Percentiles rank a stretch among this genome's conserved stretches.
These are phyloP conservation scores for Bombus picipes DNA, from an alignment of 1,140 invertebrate species.

Conservation along the genomic window DNA sequence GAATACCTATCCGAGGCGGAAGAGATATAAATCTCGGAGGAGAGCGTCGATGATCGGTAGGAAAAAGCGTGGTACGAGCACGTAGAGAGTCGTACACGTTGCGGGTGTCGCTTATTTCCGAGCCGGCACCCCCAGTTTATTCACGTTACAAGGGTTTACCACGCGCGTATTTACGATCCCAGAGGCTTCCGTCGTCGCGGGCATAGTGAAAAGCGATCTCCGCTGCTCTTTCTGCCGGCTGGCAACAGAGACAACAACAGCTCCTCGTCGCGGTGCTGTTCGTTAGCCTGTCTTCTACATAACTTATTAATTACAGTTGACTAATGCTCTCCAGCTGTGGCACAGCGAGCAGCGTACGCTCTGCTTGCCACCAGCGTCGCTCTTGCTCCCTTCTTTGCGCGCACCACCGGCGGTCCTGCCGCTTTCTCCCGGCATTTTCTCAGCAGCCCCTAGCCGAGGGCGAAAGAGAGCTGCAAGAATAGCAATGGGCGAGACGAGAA, in stretches of 20 bases:
- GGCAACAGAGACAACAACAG: slow-evolving; percentile 39
- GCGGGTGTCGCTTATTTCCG: slow-evolving; percentile 59
- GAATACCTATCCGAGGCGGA: background rate
- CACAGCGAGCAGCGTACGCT: slow-evolving; percentile 54
- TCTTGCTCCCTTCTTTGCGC: background rate
- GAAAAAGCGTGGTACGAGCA: too few relatives aligned
- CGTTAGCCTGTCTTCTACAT: slow-evolving; percentile 61
- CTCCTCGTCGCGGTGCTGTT: slow-evolving; percentile 54
- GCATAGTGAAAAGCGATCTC: slow-evolving; percentile 26
- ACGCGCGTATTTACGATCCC: slow-evolving; percentile 57
- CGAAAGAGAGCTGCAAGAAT: slow-evolving; percentile 47
- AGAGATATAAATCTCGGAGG: background rate
- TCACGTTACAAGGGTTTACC: slow-evolving; percentile 60
- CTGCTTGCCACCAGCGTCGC: slow-evolving; percentile 1
- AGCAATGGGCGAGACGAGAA: background rate
- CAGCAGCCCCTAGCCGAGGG: slow-evolving; percentile 30
- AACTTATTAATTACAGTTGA: slow-evolving; percentile 73
- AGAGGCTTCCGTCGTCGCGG: slow-evolving; percentile 59
- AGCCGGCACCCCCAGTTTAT: slow-evolving; percentile 56
- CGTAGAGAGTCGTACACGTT: background rate
- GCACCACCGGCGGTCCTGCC: slow-evolving; percentile 19
- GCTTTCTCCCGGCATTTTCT: slow-evolving; percentile 47
- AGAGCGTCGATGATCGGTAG: slow-evolving; percentile 7
- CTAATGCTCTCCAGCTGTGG: slow-evolving; percentile 71
- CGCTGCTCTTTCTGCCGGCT: slow-evolving; percentile 31